Conservation (phyloP, 2,797 vertebrate genomes). For the Lutjanus campechanus region DNA sequence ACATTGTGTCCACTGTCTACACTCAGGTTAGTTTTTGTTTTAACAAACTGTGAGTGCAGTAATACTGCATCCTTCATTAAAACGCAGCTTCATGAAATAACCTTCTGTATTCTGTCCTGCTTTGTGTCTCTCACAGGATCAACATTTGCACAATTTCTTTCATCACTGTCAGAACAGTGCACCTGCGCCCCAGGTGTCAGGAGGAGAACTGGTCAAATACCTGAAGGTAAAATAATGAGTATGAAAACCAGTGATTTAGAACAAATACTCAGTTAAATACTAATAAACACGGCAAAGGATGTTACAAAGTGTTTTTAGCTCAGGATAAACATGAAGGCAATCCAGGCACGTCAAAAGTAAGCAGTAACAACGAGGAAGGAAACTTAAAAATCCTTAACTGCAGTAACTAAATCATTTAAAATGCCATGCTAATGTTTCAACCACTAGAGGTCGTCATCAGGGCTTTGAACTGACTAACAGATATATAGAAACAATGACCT, state of each 20-base stretch:
- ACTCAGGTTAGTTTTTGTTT: constrained; percentile 89
- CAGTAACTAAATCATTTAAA: too few species aligned
- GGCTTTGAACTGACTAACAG: too few species aligned
- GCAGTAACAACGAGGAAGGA: too few species aligned
- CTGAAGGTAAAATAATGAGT: constrained; percentile 90
- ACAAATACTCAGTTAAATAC: background rate
- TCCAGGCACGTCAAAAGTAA: too few species aligned
- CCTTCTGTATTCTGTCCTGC: background rate
- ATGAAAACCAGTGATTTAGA: background rate
- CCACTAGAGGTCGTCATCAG: too few species aligned
- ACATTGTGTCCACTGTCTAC: constrained; percentile 97
- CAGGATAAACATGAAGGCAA: too few species aligned
- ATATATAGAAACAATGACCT: too few species aligned
- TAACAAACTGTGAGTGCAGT: background rate
- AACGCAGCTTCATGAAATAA: background rate
- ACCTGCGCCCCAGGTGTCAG: constrained; percentile 86
- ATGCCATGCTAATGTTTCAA: too few species aligned
- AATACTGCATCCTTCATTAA: background rate
- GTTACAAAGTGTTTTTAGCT: background rate
- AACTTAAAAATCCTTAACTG: too few species aligned
- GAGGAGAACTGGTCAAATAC: constrained; percentile 95
- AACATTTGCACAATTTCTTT: constrained; percentile 99
- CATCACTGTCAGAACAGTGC: constrained; percentile 93
- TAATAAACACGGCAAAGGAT: background rate
- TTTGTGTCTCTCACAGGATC: constrained; percentile 87